Percentiles rank a stretch among this genome's conserved stretches.
Evolutionary conservation across 1,140 invertebrate genomes (phyloP).

Genomic region (Ceratina japonica): DNA sequence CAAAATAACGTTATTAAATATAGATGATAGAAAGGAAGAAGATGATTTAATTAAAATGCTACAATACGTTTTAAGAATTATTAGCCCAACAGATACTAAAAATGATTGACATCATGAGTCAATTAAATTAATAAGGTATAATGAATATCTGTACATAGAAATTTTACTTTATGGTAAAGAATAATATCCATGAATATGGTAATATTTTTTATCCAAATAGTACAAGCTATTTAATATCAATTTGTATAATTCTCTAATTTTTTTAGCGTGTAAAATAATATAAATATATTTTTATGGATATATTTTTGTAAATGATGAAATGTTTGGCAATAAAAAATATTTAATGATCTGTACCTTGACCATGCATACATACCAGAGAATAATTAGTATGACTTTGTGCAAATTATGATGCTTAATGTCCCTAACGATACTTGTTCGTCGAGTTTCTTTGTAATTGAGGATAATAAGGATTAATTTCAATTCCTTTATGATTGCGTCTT

Average conservation of each 20-base stretch:
- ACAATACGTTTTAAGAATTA: conserved; percentile 68
- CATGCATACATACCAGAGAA: neutral
- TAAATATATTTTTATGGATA: neutral
- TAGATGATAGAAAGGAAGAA: conserved; percentile 59
- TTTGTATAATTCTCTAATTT: conserved; percentile 2
- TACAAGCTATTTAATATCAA: neutral
- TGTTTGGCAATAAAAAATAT: conserved; percentile 31
- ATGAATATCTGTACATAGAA: conserved; percentile 32
- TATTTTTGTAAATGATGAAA: conserved; percentile 10
- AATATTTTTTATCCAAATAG: conserved; percentile 12
- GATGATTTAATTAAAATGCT: conserved; percentile 69
- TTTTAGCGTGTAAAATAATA: neutral
- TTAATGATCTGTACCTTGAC: neutral
- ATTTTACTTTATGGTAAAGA: conserved; percentile 9
- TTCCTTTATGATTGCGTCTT: conserved; percentile 18
- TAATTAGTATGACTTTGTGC: conserved; percentile 17
- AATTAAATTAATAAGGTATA: neutral
- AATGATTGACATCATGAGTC: neutral
- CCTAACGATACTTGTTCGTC: conserved; percentile 20
- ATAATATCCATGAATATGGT: conserved; percentile 5
- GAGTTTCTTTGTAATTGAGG: conserved; percentile 54
- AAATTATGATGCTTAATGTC: neutral
- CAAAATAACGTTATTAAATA: conserved; percentile 60
- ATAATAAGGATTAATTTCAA: conserved; percentile 47
- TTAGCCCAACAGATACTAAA: conserved; percentile 59